Percentiles rank a stretch among this genome's conserved stretches.
These are phyloP conservation scores for Ailurus styani DNA, from an alignment of 2,113 vertebrate genomes.

Conservation along the genomic window DNA sequence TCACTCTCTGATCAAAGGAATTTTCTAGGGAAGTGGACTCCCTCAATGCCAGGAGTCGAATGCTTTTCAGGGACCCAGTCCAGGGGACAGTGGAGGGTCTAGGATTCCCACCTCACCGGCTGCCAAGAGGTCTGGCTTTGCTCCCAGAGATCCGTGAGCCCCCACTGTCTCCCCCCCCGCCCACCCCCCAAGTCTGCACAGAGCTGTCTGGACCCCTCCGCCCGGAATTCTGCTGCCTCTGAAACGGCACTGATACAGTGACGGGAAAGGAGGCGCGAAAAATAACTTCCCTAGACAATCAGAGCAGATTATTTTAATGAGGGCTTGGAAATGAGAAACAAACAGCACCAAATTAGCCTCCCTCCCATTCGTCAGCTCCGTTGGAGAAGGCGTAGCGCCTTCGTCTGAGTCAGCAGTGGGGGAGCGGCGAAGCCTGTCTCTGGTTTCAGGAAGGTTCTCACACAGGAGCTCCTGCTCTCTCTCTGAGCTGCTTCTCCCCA, in stretches of 20 bases:
- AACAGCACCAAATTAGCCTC: slow-evolving; percentile 77
- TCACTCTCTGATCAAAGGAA: not conserved
- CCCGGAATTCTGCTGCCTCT: slow-evolving; percentile 38
- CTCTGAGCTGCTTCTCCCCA: not conserved
- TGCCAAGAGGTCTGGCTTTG: slow-evolving; percentile 41
- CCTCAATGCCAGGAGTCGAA: not conserved
- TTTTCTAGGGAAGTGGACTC: not conserved
- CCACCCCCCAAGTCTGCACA: not conserved
- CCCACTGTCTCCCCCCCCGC: not conserved
- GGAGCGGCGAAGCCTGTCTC: not conserved
- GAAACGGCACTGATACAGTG: slow-evolving; percentile 47
- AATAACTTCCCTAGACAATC: slow-evolving; percentile 82
- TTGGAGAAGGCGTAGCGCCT: slow-evolving; percentile 23
- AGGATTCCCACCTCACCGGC: slow-evolving; percentile 36
- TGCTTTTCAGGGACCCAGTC: not conserved
- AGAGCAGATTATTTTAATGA: slow-evolving; percentile 84
- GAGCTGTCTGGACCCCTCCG: slow-evolving; percentile 39
- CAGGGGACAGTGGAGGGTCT: not conserved
- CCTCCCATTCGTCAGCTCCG: not conserved
- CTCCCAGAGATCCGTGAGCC: not conserved
- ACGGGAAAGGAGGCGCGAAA: slow-evolving; percentile 66
- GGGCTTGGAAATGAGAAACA: slow-evolving; percentile 76
- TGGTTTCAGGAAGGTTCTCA: not conserved
- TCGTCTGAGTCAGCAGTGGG: slow-evolving; percentile 74
- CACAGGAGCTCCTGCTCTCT: not conserved